phyloP scores from a whole-genome alignment of 2,113 vertebrate species.

The Microcebus ravelobensis region DNA sequence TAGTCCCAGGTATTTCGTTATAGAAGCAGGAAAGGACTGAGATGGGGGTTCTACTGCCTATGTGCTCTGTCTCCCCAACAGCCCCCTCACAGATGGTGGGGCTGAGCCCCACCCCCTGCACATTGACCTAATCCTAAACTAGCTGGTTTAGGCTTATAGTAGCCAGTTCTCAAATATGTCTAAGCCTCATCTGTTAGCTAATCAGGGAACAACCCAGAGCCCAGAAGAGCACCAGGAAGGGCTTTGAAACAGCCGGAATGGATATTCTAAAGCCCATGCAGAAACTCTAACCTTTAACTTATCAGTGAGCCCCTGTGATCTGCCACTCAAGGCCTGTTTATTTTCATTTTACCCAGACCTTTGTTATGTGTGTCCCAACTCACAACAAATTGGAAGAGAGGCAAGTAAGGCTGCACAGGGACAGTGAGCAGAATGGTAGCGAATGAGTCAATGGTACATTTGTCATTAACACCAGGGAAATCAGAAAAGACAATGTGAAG shows the following conservation, averaged over 20 bases:
- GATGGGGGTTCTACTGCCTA: not conserved
- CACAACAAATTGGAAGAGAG: not conserved
- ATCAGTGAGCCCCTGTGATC: not conserved
- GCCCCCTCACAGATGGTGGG: not conserved
- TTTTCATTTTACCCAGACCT: not conserved
- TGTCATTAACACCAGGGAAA: not conserved
- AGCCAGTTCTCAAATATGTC: not conserved
- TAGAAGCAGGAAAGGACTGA: not conserved
- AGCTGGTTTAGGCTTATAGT: not conserved
- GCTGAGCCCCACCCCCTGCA: not conserved
- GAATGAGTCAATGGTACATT: fast-evolving
- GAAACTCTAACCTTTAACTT: not conserved
- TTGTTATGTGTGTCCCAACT: not conserved
- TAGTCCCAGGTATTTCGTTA: not conserved
- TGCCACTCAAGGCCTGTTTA: not conserved
- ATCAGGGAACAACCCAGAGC: not conserved
- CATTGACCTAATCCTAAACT: not conserved
- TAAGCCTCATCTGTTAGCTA: not conserved
- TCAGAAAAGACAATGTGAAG: not conserved
- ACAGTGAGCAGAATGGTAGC: fast-evolving
- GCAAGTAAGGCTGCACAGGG: fast-evolving
- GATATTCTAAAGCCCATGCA: too few species aligned
- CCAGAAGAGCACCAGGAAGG: not conserved
- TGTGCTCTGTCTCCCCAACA: fast-evolving
- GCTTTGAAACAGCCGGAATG: not conserved